Conservation (phyloP, 2,888 invertebrate genomes). For the Ditula angustiorana region DNA sequence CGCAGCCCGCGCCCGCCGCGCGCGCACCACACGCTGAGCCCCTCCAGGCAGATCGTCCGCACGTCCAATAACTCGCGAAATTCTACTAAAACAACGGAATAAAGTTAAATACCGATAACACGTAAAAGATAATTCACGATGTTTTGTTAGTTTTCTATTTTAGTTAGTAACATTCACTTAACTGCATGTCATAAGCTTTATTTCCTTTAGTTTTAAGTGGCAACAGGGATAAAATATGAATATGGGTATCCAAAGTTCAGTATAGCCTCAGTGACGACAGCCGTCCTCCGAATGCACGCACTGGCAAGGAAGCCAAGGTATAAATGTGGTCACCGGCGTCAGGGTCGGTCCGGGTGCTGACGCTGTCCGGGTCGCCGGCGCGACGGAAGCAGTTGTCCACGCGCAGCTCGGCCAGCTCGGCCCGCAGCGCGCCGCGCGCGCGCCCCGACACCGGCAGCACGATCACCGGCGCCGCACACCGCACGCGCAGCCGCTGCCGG, state of each 20-base stretch:
- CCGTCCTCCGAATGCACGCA: too few relatives aligned
- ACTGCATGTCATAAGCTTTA: too few relatives aligned
- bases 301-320: too few relatives aligned
- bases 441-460: slow-evolving; percentile 94
- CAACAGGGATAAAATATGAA: too few relatives aligned
- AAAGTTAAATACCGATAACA: too few relatives aligned
- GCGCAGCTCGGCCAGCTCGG: slow-evolving; percentile 91
- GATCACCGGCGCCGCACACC: slow-evolving; percentile 89
- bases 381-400: slow-evolving; percentile 91
- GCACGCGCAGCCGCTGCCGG: slow-evolving; percentile 86
- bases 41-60: slow-evolving; percentile 89
- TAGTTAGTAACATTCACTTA: too few relatives aligned
- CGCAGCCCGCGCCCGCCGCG: slow-evolving; percentile 72
- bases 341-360: slow-evolving; percentile 75
- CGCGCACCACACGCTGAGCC: slow-evolving; percentile 92
- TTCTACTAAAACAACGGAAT: slow-evolving; percentile 46
- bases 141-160: too few relatives aligned
- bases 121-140: too few relatives aligned
- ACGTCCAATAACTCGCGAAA: slow-evolving; percentile 89
- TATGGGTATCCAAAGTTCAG: too few relatives aligned
- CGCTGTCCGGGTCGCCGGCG: slow-evolving; percentile 84
- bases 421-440: slow-evolving; percentile 91
- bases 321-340: slow-evolving; percentile 51
- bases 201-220: too few relatives aligned
- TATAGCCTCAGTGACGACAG: too few relatives aligned